A percentile compares a stretch with the other conserved stretches of the same genome.
These are phyloP conservation scores for Sarcophaga subvicina DNA, from an alignment of 2,888 invertebrate species.

Conservation along the genomic window DNA sequence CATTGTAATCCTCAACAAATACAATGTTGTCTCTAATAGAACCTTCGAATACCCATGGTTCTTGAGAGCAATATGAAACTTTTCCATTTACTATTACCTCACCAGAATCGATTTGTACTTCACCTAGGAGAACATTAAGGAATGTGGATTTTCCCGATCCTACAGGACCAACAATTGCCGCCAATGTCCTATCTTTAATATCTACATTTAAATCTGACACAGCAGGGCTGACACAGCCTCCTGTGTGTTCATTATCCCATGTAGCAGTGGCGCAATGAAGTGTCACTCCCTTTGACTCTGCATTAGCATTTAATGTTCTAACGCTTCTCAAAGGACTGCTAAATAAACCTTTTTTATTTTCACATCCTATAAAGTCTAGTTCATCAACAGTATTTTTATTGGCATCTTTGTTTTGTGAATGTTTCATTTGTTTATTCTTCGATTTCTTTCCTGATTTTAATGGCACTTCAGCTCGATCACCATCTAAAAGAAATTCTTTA, in stretches of 20 bases:
- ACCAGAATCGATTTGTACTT: conserved; percentile 86
- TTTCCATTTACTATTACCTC: conserved; percentile 85
- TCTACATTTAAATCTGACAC: conserved; percentile 82
- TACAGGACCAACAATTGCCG: conserved; percentile 87
- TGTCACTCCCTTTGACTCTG: conserved; percentile 76
- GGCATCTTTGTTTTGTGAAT: conserved; percentile 40
- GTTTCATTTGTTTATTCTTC: conserved; percentile 59
- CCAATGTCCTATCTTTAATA: conserved; percentile 75
- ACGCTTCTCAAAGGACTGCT: conserved; percentile 25
- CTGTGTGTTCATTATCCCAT: conserved; percentile 35
- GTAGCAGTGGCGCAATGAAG: conserved; percentile 78
- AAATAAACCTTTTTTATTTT: not conserved
- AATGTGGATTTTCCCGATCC: conserved; percentile 90
- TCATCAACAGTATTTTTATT: conserved; percentile 46
- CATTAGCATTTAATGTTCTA: conserved; percentile 71
- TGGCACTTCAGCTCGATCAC: conserved; percentile 74
- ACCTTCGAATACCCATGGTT: conserved; percentile 91
- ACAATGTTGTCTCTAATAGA: conserved; percentile 96
- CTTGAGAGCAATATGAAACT: conserved; percentile 90
- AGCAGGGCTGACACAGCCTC: conserved; percentile 73
- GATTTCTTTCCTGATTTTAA: conserved; percentile 64
- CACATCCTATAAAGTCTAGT: conserved; percentile 44
- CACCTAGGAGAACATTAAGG: conserved; percentile 88
- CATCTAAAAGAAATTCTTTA: conserved; percentile 84
- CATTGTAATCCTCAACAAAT: conserved; percentile 89